Conservation (phyloP, 2,888 invertebrate genomes). For the Amaurobius ferox region DNA sequence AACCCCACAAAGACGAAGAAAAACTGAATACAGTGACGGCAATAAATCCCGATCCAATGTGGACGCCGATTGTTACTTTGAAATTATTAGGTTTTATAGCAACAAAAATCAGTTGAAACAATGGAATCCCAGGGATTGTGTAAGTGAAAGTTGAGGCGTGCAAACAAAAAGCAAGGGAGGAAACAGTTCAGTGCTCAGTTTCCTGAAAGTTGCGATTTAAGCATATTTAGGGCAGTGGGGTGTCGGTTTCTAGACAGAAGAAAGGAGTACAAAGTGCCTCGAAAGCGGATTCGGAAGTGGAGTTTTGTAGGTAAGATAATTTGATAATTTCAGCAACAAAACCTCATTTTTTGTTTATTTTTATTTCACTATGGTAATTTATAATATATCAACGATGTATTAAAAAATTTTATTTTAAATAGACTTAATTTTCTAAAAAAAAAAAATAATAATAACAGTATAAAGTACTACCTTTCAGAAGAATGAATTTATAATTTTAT, state of each 20-base stretch:
- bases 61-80: constrained; percentile 66
- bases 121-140: constrained; percentile 40
- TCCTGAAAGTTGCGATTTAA: constrained; percentile 34
- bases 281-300: not conserved
- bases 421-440: no score
- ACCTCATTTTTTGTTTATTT: no score
- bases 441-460: no score
- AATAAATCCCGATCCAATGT: constrained; percentile 56
- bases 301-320: constrained; percentile 14
- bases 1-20: constrained; percentile 26
- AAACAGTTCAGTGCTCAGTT: constrained; percentile 29
- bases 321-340: no score
- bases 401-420: no score
- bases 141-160: constrained; percentile 45
- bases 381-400: no score
- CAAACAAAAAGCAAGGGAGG: constrained; percentile 51
- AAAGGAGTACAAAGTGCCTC: not conserved
- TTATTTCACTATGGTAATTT: no score
- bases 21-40: constrained; percentile 32
- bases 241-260: not conserved
- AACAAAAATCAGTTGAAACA: constrained; percentile 56
- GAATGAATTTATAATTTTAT: no score
- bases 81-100: constrained; percentile 63
- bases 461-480: no score
- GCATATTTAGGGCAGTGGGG: constrained; percentile 23